Evolutionary conservation across 2,888 invertebrate genomes (phyloP).

Genomic region (Sepioteuthis lessoniana): DNA sequence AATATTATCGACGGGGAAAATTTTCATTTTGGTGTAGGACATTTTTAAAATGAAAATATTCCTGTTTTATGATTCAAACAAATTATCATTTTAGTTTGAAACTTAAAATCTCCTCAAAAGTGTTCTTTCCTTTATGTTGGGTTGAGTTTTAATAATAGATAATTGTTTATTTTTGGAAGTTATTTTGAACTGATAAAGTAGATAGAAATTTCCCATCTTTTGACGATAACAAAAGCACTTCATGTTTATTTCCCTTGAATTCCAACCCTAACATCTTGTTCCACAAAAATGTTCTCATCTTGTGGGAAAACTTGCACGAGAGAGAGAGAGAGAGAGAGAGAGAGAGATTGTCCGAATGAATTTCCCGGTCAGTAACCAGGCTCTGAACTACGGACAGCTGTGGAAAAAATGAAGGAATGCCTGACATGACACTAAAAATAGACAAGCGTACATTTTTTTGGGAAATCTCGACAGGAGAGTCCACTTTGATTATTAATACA

Average conservation of each 20-base stretch:
- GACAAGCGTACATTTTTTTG: not conserved
- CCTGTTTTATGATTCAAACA: too few species aligned
- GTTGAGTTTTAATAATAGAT: too few species aligned
- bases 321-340: not conserved
- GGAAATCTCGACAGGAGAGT: not conserved
- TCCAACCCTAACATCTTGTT: not conserved
- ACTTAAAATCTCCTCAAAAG: too few species aligned
- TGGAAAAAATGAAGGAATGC: not conserved
- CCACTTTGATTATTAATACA: not conserved
- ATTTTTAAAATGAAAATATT: too few species aligned
- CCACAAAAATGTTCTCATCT: not conserved
- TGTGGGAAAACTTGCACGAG: not conserved
- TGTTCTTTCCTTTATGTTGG: too few species aligned
- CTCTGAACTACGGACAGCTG: not conserved
- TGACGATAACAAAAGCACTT: constrained; percentile 1
- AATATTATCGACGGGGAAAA: too few species aligned
- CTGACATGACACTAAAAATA: not conserved
- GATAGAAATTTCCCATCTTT: not conserved
- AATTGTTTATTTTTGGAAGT: not conserved
- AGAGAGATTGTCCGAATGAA: not conserved
- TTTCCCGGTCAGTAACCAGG: not conserved
- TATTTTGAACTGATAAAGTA: not conserved
- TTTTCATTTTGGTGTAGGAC: too few species aligned
- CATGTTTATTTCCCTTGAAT: not conserved
- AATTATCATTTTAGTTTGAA: too few species aligned